phyloP scores from a whole-genome alignment of 53 echinoderm and acorn worm genomes.

The Apostichopus leukothele region DNA sequence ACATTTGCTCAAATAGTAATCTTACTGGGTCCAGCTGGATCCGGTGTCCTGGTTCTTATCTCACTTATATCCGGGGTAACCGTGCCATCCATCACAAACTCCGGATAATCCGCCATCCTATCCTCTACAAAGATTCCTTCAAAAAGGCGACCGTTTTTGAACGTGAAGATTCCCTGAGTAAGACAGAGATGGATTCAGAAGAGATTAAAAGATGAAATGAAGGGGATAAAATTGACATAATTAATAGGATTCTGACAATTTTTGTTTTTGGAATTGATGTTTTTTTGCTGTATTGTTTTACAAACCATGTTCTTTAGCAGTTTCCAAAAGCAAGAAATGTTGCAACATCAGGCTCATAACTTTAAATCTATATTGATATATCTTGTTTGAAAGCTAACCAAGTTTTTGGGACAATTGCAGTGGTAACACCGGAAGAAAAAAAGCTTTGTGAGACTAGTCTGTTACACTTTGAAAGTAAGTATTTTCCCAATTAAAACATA shows the following conservation, averaged over 20 bases:
- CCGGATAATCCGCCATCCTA: constrained; percentile 93
- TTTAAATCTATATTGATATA: too few species aligned
- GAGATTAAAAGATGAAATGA: background rate
- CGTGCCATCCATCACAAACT: constrained; percentile 87
- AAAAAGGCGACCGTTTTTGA: constrained; percentile 98
- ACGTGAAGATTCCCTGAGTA: constrained; percentile 87
- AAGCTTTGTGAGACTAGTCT: too few species aligned
- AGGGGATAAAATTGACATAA: background rate
- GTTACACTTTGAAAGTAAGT: too few species aligned
- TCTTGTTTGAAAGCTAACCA: too few species aligned
- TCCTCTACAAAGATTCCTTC: constrained; percentile 97
- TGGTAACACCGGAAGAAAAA: too few species aligned
- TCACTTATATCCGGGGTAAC: constrained; percentile 87
- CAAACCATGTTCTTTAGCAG: too few species aligned
- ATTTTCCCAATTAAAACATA: too few species aligned
- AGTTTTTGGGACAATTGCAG: too few species aligned
- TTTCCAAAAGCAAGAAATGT: too few species aligned
- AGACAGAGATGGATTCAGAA: background rate
- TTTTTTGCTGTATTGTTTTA: background rate
- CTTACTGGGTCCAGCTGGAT: constrained; percentile 85
- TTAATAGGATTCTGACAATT: background rate
- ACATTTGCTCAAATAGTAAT: background rate
- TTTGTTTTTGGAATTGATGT: background rate
- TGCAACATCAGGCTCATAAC: too few species aligned
- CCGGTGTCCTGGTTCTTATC: constrained; percentile 93